These are phyloP conservation scores for Numida meleagris DNA, from an alignment of 2,113 vertebrate species.

Conservation along the genomic window DNA sequence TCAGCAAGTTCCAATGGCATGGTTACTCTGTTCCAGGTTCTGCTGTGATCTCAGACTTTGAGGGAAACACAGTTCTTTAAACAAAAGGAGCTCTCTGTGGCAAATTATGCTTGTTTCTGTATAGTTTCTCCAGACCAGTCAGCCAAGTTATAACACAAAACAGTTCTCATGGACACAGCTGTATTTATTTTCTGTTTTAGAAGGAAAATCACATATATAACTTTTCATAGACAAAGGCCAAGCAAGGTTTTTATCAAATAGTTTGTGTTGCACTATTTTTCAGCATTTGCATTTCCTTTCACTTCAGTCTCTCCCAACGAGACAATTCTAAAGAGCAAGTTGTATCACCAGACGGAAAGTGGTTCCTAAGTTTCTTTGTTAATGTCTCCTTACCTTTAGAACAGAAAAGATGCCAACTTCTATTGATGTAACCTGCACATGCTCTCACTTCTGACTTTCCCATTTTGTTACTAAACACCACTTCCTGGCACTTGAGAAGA, in stretches of 20 bases:
- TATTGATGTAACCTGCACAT: neutral
- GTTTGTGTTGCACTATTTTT: neutral
- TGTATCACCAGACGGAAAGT: neutral
- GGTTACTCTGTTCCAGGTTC: conserved; percentile 20
- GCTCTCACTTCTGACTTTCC: neutral
- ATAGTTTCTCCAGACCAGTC: neutral
- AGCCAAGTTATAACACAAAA: neutral
- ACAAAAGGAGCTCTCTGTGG: neutral
- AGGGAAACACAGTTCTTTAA: neutral
- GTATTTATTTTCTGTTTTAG: conserved; percentile 8
- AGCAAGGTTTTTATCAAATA: neutral
- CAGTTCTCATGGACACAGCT: neutral
- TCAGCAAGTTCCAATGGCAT: conserved; percentile 32
- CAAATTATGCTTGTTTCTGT: neutral
- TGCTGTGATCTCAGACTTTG: neutral
- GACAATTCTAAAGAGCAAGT: neutral
- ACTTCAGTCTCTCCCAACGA: neutral
- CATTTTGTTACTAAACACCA: neutral
- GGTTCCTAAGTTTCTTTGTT: neutral
- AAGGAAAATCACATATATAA: neutral
- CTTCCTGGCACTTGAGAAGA: neutral
- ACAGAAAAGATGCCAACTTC: neutral
- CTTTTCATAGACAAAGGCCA: neutral
- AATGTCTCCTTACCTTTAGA: neutral
- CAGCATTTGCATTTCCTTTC: neutral